Evolutionary conservation across 2,888 invertebrate species (phyloP), one percentile per base, ranked within the genome.

Genomic region (Deilephila porcellus): DNA sequence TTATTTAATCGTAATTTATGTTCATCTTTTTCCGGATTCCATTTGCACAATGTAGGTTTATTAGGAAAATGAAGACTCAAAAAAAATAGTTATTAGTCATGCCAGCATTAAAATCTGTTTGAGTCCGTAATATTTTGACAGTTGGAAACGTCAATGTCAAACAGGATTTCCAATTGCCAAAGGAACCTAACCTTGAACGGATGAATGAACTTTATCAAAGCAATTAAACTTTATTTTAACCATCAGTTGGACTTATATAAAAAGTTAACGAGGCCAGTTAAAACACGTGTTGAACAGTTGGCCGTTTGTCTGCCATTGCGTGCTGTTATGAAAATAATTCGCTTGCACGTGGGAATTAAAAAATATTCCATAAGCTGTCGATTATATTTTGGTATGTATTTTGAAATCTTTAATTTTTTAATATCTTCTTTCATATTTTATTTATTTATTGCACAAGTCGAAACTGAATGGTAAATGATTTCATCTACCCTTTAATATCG

Each of bases 281-380:
- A 37, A 37, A 71, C 71, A 71, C 52, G 62, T 71, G 71, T 52
- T 52, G 25, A 45, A 45, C 71, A 71, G 62, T 71, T 71, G 71
- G 67, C 67, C 45, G 67, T 20, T 25, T 29, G 67, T 67, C 25
- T 17, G 67, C 52, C 52, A 67, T 67, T 67, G 67, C 67, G 14
- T 52, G 45, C 45, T 52, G 52, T 67, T 64, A 45, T 64, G 64
- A 67, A 67, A 67, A 67, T 67, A 25, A 67, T 52, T 67, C 45
- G 67, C 52, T 63, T 20, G 45, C 37, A 45, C 45, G 64, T 64
- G 64, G 67, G 67, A 67, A 67, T 67, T 25, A 52, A 45, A 64
- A 67, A 52, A 67, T 67, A 67, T 52, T 3, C 20, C 45, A 25
- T 67, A 52, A 52, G 17, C 19, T 20, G 8, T 25, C 11, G 29